Base-by-base conservation (phyloP, 2,888 invertebrate genomes). In the Pseudoips prasinana region DNA sequence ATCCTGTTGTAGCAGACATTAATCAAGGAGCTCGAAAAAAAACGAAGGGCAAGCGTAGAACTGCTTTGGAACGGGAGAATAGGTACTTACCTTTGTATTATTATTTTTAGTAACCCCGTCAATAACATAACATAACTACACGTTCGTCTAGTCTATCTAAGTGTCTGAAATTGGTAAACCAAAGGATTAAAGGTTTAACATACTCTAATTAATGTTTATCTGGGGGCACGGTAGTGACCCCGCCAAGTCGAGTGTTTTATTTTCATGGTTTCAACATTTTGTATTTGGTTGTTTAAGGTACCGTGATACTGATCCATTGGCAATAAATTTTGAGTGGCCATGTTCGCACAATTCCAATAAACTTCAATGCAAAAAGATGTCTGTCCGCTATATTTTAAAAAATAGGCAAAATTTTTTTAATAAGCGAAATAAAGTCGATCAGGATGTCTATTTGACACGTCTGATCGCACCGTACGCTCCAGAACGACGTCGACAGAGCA, bases 401-500 rank as follows among this genome's bases (percentile, higher is more conserved):
- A 20, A 20, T 20, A 20, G 22, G 18, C 23, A 23, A 23, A 23
- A 23, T 29, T 39, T 39, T 30, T 37, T 39, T 34, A 37, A 42
- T 25, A 31, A 34, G 18, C 26, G 24, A 24, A 28, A 33, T 29
- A 42, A 46, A 29, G 33, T 33, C 22, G 33, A 35, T 31, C 46
- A 42, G 35, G 41, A 42, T 33, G 31, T 38, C 14, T 42, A 34
- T 34, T 33, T 46, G 24, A 28, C 34, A 24, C 25, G 46, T 29
- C 30, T 40, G 25, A 33, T 40, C 11, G 32, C 40, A 45, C 40
- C 39, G 35, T 39, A 29, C 27, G 29, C 24, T 11, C 38, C 33
- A 31, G 32, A 35, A 30, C 24, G 39, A 36, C 18, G 33, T 28
- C 29, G 29, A 29, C 25, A 35, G 29, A 35, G 29, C 25, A 25